A percentile compares a stretch with the other conserved stretches of the same genome.
Evolutionary conservation across 2,797 vertebrate species (phyloP).

Genomic region (Coilia nasus): DNA sequence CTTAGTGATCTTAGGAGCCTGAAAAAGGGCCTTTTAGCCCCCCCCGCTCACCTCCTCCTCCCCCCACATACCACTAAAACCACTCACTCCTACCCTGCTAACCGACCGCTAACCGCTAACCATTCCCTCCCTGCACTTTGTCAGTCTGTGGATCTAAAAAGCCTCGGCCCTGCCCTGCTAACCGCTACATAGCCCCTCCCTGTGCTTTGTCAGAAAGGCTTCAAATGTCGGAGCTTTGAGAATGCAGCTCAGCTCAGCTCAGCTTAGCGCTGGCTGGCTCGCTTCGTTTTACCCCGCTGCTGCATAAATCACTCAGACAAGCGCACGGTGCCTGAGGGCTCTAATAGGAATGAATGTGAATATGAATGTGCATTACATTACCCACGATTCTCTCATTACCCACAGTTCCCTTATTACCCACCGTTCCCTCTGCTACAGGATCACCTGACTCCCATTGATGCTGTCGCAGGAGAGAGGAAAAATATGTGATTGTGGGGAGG

Average conservation of each 20-base stretch:
- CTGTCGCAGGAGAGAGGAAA: background rate
- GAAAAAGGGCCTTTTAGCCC: background rate
- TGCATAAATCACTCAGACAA: background rate
- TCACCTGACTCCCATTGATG: background rate
- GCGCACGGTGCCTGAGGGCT: background rate
- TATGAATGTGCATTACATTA: background rate
- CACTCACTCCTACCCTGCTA: background rate
- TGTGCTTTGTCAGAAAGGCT: background rate
- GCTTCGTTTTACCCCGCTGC: too few relatives aligned
- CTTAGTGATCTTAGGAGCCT: too few relatives aligned
- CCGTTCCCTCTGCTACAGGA: background rate
- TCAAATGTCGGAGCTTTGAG: background rate
- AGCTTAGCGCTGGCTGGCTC: too few relatives aligned
- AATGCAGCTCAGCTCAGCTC: too few relatives aligned
- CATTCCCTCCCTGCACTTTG: background rate
- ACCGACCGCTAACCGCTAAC: background rate
- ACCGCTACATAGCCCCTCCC: background rate
- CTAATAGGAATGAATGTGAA: background rate
- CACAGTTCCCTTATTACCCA: background rate
- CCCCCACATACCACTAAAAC: background rate
- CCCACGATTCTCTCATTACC: background rate
- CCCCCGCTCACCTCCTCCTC: background rate
- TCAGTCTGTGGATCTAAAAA: background rate
- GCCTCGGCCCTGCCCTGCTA: background rate
- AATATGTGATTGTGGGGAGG: background rate